Conservation (phyloP, 1,140 invertebrate genomes). For the Dinoponera quadriceps region DNA sequence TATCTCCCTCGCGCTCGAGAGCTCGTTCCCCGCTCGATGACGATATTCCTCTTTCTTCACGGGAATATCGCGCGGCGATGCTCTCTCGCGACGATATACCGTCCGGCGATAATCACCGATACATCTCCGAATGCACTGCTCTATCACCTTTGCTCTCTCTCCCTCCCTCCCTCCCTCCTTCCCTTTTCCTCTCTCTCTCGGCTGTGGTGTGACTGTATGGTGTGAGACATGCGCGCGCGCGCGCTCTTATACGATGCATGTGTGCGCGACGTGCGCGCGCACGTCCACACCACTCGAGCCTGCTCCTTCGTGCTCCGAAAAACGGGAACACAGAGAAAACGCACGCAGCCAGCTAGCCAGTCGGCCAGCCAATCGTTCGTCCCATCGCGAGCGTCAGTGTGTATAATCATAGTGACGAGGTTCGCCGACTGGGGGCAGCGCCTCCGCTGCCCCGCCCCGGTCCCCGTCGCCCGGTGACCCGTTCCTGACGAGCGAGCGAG, state of each 20-base stretch:
- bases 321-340: slow-evolving; percentile 77
- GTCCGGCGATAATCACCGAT: slow-evolving; percentile 25
- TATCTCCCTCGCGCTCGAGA: not conserved
- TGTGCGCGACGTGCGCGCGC: slow-evolving; percentile 45
- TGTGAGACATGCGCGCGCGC: slow-evolving; percentile 28
- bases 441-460: slow-evolving; percentile 67
- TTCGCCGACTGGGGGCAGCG: slow-evolving; percentile 78
- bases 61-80: slow-evolving; percentile 15
- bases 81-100: slow-evolving; percentile 11
- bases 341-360: slow-evolving; percentile 61
- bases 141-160: slow-evolving; percentile 24
- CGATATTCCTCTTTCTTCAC: slow-evolving; percentile 28
- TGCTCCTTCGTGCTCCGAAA: slow-evolving; percentile 58
- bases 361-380: slow-evolving; percentile 65
- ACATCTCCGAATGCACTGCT: not conserved
- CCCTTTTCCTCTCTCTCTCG: too few relatives aligned
- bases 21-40: slow-evolving; percentile 30
- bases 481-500: slow-evolving; percentile 28
- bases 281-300: slow-evolving; percentile 48
- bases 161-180: too few relatives aligned
- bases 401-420: slow-evolving; percentile 74
- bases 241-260: not conserved
- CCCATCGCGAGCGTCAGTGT: slow-evolving; percentile 39
- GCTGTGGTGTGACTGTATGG: not conserved
- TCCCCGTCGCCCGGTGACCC: slow-evolving; percentile 50